Base-by-base conservation (phyloP, 2,113 vertebrate genomes). In the Pteropus alecto region DNA sequence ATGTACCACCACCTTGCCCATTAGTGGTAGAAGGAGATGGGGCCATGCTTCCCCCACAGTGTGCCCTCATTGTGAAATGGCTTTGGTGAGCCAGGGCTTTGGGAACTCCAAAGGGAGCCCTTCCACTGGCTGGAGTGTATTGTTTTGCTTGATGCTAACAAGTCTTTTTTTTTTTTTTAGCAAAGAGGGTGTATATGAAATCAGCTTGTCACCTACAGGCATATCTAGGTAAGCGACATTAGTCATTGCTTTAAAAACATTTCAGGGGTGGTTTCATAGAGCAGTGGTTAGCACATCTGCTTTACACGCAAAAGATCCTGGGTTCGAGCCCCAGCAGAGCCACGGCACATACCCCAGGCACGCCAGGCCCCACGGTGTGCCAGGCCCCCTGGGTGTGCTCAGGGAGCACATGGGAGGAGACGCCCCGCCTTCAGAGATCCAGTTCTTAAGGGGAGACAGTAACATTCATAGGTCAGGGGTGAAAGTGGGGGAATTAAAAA, bases 171-270 rank as follows among this genome's bases (percentile, higher is more conserved):
- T 16, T 95, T 65, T 96, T 82, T 46, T 78, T 97, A 99, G 99
- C 96, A 98, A 98, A 79, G 98, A 98, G 3, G 99, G 99, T 28
- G 98, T 98, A 21, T 99, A 99, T 98, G 99, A 99, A 81, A 99
- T 99, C 98, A 99, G 99, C 97, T 84, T 92, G 19, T 98, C 96
- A 14, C 99, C 99, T 4, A 98, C 98, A 28, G 99, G 99, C 18
- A 67, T 99, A 61, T 99, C 99, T 91, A 99, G 99, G 99, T 99
- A 94, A 99, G 99, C 94, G 58, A 70, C 46, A 6, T 63, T 88
- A 81, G 51, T 73, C 77, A 85, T 74, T 95, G 41, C 92, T 96
- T 94, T 65, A 13, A 79, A 71, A 90, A 61, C n/a, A 83, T 58
- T 16, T 51, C 51, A 16, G 51, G 51, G 51, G 51, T 51, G 51